These are phyloP conservation scores for Patella ulyssiponensis DNA, from an alignment of 2,888 invertebrate species.

Conservation along the genomic window DNA sequence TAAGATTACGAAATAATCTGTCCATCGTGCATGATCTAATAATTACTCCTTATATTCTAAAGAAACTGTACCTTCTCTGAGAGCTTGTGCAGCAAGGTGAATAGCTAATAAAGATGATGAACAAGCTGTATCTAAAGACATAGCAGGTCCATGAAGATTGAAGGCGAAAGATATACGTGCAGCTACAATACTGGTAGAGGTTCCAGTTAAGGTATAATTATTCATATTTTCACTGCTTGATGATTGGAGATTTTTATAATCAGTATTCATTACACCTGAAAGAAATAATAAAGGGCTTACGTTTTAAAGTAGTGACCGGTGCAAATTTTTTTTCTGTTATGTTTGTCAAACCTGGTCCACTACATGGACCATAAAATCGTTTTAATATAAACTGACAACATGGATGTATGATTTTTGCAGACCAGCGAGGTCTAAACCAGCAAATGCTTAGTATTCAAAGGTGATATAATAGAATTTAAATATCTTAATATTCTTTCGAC, in stretches of 20 bases:
- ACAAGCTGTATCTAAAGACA: constrained; percentile 48
- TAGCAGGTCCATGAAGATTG: constrained; percentile 41
- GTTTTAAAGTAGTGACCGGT: too few relatives aligned
- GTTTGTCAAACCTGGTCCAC: too few relatives aligned
- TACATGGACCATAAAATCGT: too few relatives aligned
- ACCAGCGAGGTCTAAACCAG: too few relatives aligned
- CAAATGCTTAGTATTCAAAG: too few relatives aligned
- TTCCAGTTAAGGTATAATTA: constrained; percentile 37
- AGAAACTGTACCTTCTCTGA: constrained; percentile 36
- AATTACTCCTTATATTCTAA: too few relatives aligned
- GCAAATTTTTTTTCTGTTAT: too few relatives aligned
- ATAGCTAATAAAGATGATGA: constrained; percentile 46
- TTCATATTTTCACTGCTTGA: not conserved
- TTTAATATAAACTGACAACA: too few relatives aligned
- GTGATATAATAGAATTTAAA: too few relatives aligned
- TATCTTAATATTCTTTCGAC: not conserved
- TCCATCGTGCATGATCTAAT: too few relatives aligned
- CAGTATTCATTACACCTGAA: constrained; percentile 22
- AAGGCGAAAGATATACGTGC: constrained; percentile 41
- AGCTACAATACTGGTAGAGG: constrained; percentile 28
- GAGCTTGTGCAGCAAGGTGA: constrained; percentile 54
- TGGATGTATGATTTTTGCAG: too few relatives aligned
- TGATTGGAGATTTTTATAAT: not conserved
- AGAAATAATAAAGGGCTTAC: not conserved
- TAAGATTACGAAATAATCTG: too few relatives aligned